Conservation (phyloP, 2,888 invertebrate species). For the Ophioninae sp. region DNA sequence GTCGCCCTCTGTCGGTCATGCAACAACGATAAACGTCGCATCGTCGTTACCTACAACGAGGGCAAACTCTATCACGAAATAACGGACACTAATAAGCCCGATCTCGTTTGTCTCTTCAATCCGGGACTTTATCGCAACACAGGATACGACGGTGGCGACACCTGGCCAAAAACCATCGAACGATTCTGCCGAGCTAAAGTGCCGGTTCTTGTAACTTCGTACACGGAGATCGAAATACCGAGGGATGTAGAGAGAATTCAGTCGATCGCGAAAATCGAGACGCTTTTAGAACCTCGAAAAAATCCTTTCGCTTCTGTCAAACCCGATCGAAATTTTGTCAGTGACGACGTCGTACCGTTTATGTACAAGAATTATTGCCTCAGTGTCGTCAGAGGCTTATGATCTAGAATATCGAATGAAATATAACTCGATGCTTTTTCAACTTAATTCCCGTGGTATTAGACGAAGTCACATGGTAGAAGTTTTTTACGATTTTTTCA, state of each 20-base stretch:
- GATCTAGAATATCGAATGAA: background rate
- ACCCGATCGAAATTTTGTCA: constrained; percentile 89
- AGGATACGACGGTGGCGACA: constrained; percentile 84
- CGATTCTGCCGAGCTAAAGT: constrained; percentile 83
- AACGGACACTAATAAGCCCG: constrained; percentile 68
- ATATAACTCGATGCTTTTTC: too few species aligned
- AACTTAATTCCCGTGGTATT: too few species aligned
- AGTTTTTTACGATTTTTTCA: too few species aligned
- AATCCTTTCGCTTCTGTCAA: constrained; percentile 87
- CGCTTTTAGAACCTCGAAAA: constrained; percentile 82
- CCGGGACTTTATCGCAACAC: constrained; percentile 87
- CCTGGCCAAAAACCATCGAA: constrained; percentile 86
- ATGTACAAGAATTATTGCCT: constrained; percentile 88
- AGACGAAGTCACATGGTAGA: too few species aligned
- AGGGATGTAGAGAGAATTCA: constrained; percentile 84
- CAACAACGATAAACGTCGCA: constrained; percentile 62
- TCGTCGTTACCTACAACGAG: constrained; percentile 72
- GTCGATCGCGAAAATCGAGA: constrained; percentile 81
- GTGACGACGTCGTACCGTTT: constrained; percentile 87
- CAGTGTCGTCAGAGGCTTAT: constrained; percentile 80
- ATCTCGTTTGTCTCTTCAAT: constrained; percentile 87
- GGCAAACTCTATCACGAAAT: constrained; percentile 79
- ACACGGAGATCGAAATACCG: constrained; percentile 86
- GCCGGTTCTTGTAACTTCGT: constrained; percentile 86
- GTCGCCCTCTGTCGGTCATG: constrained; percentile 77